A percentile compares a stretch with the other conserved stretches of the same genome.
These are phyloP conservation scores for Cichlasoma orientale DNA, from an alignment of 2,797 vertebrate genomes.

Conservation along the genomic window DNA sequence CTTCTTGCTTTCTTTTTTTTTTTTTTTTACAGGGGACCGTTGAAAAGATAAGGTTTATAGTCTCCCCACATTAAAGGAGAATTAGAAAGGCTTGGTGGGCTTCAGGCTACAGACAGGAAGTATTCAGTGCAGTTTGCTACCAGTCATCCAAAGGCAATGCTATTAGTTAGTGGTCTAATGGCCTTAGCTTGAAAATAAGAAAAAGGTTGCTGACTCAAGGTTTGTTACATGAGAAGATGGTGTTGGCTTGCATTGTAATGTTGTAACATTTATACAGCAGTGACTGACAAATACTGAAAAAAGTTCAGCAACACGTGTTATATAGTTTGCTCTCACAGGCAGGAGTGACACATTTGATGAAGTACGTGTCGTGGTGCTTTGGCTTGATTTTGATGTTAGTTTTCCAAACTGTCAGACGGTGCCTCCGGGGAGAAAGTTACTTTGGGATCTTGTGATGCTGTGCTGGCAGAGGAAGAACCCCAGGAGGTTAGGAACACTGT, in stretches of 20 bases:
- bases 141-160: constrained; percentile 16
- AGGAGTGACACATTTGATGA: constrained; percentile 33
- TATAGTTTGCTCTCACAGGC: background rate
- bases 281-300: background rate
- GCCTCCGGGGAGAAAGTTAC: constrained; percentile 52
- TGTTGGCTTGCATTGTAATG: background rate
- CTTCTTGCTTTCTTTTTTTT: constrained; percentile 53
- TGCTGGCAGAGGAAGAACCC: constrained; percentile 44
- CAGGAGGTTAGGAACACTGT: constrained; percentile 54
- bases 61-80: constrained; percentile 53
- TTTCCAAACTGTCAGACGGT: constrained; percentile 31
- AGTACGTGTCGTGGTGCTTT: constrained; percentile 34
- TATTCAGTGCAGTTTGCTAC: constrained; percentile 34
- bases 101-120: constrained; percentile 50
- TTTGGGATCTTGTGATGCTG: constrained; percentile 42
- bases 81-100: constrained; percentile 53
- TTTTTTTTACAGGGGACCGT: constrained; percentile 65
- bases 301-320: background rate
- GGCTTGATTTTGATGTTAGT: constrained; percentile 31
- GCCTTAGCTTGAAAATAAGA: constrained; percentile 23
- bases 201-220: background rate
- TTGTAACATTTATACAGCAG: background rate
- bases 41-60: constrained; percentile 76
- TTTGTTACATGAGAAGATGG: background rate
- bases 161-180: constrained; percentile 24